Percentiles rank a stretch among this genome's conserved stretches.
These are phyloP conservation scores for Augochlora pura DNA, from an alignment of 1,140 invertebrate genomes.

Conservation along the genomic window DNA sequence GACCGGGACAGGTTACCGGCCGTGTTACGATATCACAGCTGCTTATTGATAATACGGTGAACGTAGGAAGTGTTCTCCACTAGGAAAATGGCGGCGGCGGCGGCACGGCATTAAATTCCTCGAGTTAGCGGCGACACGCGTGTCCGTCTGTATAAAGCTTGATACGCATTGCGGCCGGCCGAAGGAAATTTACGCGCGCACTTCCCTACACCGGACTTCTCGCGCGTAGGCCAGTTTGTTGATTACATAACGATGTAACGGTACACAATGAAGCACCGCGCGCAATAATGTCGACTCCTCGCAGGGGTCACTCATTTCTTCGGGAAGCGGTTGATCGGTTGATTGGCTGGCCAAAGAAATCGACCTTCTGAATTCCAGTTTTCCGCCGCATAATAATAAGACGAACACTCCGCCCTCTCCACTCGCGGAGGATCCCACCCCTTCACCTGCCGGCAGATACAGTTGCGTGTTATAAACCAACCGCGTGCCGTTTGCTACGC, in stretches of 20 bases:
- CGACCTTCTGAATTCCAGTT: constrained; percentile 53
- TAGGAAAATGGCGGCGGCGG: not conserved
- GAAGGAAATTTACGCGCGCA: not conserved
- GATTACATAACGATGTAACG: constrained; percentile 50
- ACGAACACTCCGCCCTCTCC: not conserved
- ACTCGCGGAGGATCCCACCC: too few relatives aligned
- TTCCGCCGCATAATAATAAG: constrained; percentile 26
- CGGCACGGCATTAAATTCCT: not conserved
- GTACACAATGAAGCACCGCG: constrained; percentile 41
- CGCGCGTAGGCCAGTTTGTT: constrained; percentile 4
- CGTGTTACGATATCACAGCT: too few relatives aligned
- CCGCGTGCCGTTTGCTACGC: constrained; percentile 43
- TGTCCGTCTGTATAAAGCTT: too few relatives aligned
- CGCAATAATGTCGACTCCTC: constrained; percentile 20
- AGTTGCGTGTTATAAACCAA: constrained; percentile 45
- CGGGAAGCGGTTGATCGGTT: constrained; percentile 12
- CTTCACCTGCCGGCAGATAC: not conserved
- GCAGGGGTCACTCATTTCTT: constrained; percentile 30
- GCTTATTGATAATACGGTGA: too few relatives aligned
- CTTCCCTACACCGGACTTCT: not conserved
- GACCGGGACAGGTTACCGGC: too few relatives aligned
- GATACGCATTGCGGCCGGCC: not conserved
- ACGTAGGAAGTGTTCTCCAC: too few relatives aligned
- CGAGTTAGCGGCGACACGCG: not conserved
- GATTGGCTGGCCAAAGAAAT: constrained; percentile 38